phyloP scores from a whole-genome alignment of 1,140 invertebrate genomes.

The Pseudobourletiella spinata region DNA sequence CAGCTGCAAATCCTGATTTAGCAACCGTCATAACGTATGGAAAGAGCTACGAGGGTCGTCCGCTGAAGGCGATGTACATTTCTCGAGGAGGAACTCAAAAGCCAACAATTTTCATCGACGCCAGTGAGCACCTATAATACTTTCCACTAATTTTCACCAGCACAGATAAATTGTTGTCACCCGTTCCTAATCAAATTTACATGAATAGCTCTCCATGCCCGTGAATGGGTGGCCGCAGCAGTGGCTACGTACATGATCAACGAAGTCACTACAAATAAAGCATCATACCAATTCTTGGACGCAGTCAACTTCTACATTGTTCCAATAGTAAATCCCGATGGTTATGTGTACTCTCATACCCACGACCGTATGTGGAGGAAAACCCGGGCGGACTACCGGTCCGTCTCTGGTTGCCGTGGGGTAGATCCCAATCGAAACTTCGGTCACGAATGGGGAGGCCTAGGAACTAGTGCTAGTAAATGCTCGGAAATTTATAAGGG shows the following conservation, averaged over 20 bases:
- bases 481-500: constrained; percentile 63
- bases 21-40: constrained; percentile 49
- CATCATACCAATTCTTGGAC: not conserved
- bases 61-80: constrained; percentile 53
- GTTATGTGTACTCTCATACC: constrained; percentile 53
- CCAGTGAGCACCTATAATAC: too few relatives aligned
- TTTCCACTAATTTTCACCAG: too few relatives aligned
- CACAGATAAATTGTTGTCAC: too few relatives aligned
- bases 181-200: too few relatives aligned
- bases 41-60: constrained; percentile 48
- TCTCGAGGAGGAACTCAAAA: constrained; percentile 35
- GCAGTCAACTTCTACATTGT: constrained; percentile 50
- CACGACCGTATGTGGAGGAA: constrained; percentile 36
- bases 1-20: constrained; percentile 42
- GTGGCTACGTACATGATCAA: constrained; percentile 47
- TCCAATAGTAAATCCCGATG: constrained; percentile 62
- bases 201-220: constrained; percentile 51
- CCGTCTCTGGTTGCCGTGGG: constrained; percentile 25
- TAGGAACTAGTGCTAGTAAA: constrained; percentile 48
- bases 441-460: constrained; percentile 47
- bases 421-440: constrained; percentile 37
- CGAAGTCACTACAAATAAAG: constrained; percentile 39
- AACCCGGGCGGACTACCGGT: constrained; percentile 16
- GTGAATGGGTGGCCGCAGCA: constrained; percentile 58
- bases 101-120: constrained; percentile 31